These are phyloP conservation scores for Macrostomum cliftonense DNA, from an alignment of 2,888 invertebrate species.

Conservation along the genomic window DNA sequence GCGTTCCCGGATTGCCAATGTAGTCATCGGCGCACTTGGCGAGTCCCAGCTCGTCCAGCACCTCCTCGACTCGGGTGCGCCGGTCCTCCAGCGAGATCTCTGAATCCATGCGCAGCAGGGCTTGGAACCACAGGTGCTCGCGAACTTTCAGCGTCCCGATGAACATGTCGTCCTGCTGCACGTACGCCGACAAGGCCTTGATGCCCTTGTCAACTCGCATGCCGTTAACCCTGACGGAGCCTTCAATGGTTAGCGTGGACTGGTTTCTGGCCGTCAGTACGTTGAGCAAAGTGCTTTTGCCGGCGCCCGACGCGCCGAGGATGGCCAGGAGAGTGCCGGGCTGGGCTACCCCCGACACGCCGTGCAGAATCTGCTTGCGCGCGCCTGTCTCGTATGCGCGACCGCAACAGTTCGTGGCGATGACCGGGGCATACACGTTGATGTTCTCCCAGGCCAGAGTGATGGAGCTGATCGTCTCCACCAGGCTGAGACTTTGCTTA, in stretches of 20 bases:
- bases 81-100: slow-evolving; percentile 47
- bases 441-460: slow-evolving; percentile 62
- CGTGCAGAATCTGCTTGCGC: slow-evolving; percentile 3
- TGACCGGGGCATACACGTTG: slow-evolving; percentile 48
- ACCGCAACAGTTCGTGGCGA: slow-evolving; percentile 8
- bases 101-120: slow-evolving; percentile 57
- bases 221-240: slow-evolving; percentile 13
- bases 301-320: slow-evolving; percentile 52
- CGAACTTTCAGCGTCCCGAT: slow-evolving; percentile 62
- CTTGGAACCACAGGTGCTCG: slow-evolving; percentile 69
- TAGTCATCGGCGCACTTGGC: slow-evolving; percentile 66
- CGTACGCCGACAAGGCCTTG: slow-evolving; percentile 56
- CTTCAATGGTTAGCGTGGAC: slow-evolving; percentile 8
- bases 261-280: slow-evolving; percentile 54
- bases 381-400: not conserved
- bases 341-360: slow-evolving; percentile 19
- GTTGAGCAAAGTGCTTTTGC: slow-evolving; percentile 70
- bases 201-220: slow-evolving; percentile 55
- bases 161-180: slow-evolving; percentile 77
- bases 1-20: slow-evolving; percentile 57
- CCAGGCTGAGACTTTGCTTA: slow-evolving; percentile 1
- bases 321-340: slow-evolving; percentile 29
- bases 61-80: slow-evolving; percentile 48
- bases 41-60: slow-evolving; percentile 54
- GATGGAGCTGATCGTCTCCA: slow-evolving; percentile 20